Evolutionary conservation across 2,113 vertebrate genomes (phyloP).

Genomic region (Stigmatopora argus): DNA sequence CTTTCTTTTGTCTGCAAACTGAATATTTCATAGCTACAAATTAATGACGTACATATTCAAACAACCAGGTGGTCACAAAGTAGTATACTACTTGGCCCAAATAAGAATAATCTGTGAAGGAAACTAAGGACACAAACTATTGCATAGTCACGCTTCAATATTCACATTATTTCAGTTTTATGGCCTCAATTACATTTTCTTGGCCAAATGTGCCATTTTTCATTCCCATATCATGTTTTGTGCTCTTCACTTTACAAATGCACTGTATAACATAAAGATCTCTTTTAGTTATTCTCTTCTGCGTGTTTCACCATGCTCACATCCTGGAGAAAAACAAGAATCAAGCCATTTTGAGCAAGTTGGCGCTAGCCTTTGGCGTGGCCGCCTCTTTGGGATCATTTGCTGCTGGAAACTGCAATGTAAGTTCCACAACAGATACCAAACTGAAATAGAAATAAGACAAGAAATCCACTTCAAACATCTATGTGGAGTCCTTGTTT

Average conservation of each 20-base stretch:
- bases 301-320: slow-evolving; percentile 71
- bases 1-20: no score
- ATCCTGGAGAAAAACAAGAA: slow-evolving; percentile 58
- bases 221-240: not conserved
- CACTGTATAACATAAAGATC: not conserved
- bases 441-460: not conserved
- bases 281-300: slow-evolving; percentile 66
- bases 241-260: not conserved
- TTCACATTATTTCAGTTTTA: not conserved
- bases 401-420: slow-evolving; percentile 72
- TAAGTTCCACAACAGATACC: slow-evolving; percentile 44
- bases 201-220: not conserved
- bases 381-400: slow-evolving; percentile 62
- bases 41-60: no score
- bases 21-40: no score
- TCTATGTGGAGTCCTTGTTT: not conserved
- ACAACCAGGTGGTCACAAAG: no score
- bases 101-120: no score
- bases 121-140: no score
- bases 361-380: slow-evolving; percentile 58
- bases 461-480: not conserved
- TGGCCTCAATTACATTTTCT: not conserved
- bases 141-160: no score
- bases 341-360: slow-evolving; percentile 57
- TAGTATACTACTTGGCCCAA: no score